Base-by-base conservation (phyloP, 2,888 invertebrate genomes). In the Sarcophaga rosellei region DNA sequence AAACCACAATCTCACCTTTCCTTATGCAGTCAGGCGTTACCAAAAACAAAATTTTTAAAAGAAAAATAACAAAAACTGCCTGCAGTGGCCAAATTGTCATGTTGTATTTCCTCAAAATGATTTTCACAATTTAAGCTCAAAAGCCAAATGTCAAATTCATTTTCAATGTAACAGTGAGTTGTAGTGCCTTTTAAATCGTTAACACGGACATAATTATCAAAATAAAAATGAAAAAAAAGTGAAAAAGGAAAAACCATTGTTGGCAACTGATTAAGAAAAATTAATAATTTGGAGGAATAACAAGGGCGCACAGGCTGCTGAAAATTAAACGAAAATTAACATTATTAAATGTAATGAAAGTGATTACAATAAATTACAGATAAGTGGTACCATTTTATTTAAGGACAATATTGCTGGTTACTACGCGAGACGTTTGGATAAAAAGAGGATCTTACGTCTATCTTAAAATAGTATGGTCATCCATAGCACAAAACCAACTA, bases 91-190 rank as follows among this genome's bases (percentile, higher is more conserved):
- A 65, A 12, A 17, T 62, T 80, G 72, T 73, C 35, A 66, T 10
- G 25, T 35, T 15, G 44, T n/a, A 81, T 81, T 81, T 81, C 76
- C 77, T 76, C 45, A 81, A 78, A 69, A 68, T 63, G 25, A 21
- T 77, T 81, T 68, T 68, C 12, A 12, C 20, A 35, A 47, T 77
- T 63, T 68, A 69, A 66, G 73, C 74, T n/a, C 20, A 57, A 74
- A 70, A 85, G 81, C 61, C 70, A 85, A 85, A 78, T 81, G 81
- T 85, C 81, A 78, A 76, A 72, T 73, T 44, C 5, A 76, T 65
- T 57, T 80, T 61, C 17, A 73, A 21, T 44, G 17, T 57, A 53
- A 57, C 3, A 12, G 3, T 35, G 10, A 10, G 2, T 35, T 0
- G 35, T 35, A 35, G 35, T 35, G 10, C 35, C 35, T 35, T 10